These are phyloP conservation scores for Nomada fucata DNA, from an alignment of 2,888 invertebrate species.

Conservation along the genomic window DNA sequence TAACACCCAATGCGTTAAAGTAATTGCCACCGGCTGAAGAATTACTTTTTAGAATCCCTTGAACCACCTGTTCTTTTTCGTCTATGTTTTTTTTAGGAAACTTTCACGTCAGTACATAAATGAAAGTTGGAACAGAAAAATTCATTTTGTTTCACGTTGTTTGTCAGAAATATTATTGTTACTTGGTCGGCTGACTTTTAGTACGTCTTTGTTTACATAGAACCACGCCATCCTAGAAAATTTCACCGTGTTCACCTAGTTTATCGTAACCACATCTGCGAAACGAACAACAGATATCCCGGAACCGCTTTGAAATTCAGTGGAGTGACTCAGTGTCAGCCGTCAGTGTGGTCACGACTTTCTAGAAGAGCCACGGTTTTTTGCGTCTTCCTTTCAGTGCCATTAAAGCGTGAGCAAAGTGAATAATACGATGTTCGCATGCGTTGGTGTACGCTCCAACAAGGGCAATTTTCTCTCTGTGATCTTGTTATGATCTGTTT, in stretches of 20 bases:
- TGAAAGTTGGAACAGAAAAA: too few species aligned
- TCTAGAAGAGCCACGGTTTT: constrained; percentile 34
- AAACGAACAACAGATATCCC: not conserved
- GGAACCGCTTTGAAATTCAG: constrained; percentile 36
- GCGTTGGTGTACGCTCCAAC: constrained; percentile 55
- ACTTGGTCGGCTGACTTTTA: not conserved
- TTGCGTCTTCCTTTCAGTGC: constrained; percentile 59
- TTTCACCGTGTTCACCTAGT: not conserved
- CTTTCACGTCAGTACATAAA: too few species aligned
- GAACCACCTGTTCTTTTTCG: too few species aligned
- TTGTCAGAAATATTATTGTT: not conserved
- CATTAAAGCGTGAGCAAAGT: constrained; percentile 75
- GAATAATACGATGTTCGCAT: constrained; percentile 75
- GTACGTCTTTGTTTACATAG: not conserved
- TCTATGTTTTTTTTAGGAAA: too few species aligned
- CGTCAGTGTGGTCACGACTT: constrained; percentile 27
- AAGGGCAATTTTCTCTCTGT: constrained; percentile 67
- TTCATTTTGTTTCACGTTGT: too few species aligned
- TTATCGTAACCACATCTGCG: not conserved
- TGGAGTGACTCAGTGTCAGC: constrained; percentile 29
- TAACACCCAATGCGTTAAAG: not conserved
- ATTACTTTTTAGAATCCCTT: not conserved
- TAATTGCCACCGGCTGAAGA: not conserved
- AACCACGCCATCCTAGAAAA: constrained; percentile 6
- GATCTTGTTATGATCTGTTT: constrained; percentile 63